A percentile compares a stretch with the other conserved stretches of the same genome.
Evolutionary conservation across 53 echinoderm and acorn worm genomes (phyloP).

Genomic region (Temnopleurus reevesii): DNA sequence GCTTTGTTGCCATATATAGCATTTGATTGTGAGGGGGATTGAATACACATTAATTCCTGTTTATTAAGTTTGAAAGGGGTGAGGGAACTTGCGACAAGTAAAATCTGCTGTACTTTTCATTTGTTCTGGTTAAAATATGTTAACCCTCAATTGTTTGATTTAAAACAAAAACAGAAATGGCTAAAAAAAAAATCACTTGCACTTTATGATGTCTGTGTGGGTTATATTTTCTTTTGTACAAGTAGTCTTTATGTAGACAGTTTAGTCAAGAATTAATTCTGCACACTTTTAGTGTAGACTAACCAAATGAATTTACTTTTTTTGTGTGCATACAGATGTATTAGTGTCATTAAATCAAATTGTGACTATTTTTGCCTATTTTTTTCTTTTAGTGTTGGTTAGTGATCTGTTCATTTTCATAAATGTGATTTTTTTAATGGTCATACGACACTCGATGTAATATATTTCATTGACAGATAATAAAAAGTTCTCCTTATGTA

Average conservation of each 20-base stretch:
- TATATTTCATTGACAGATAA: constrained; percentile 59
- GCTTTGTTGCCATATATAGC: too few species aligned
- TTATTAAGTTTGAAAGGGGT: too few species aligned
- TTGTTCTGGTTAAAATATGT: background rate
- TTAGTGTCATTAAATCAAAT: constrained; percentile 18
- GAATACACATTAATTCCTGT: too few species aligned
- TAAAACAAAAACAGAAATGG: background rate
- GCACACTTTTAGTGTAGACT: background rate
- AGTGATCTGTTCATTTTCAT: constrained; percentile 49
- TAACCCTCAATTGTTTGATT: background rate
- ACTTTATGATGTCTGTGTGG: background rate
- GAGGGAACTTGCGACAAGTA: too few species aligned
- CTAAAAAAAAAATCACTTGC: background rate
- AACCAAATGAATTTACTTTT: constrained; percentile 8
- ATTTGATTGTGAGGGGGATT: too few species aligned
- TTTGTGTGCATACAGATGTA: constrained; percentile 40
- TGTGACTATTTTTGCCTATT: constrained; percentile 38
- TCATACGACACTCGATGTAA: constrained; percentile 56
- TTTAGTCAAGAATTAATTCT: background rate
- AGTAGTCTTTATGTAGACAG: background rate
- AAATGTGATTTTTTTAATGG: constrained; percentile 50
- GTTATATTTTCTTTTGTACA: background rate
- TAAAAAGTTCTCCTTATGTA: constrained; percentile 46
- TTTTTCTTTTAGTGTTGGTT: constrained; percentile 39
- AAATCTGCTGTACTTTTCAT: too few species aligned